A percentile compares a stretch with the other conserved stretches of the same genome.
Evolutionary conservation across 1,140 invertebrate species (phyloP).

Genomic region (Calephelis virginiensis): DNA sequence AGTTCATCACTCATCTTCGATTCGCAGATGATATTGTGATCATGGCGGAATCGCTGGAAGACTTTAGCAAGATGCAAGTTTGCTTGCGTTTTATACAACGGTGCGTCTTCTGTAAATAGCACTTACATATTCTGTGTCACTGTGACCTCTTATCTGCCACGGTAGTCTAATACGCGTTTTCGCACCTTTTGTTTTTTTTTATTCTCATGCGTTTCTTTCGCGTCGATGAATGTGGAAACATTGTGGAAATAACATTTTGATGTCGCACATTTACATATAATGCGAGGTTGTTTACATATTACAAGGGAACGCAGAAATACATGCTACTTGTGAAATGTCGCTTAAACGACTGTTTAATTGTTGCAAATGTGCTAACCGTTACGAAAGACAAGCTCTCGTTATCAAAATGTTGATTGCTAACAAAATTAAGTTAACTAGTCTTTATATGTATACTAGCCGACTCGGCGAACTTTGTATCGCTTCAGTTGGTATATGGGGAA

Average conservation of each 20-base stretch:
- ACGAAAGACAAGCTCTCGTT: background rate
- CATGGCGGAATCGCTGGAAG: too few species aligned
- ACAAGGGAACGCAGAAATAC: background rate
- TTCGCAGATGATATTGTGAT: too few species aligned
- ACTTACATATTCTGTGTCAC: background rate
- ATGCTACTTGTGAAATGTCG: background rate
- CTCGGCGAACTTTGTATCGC: too few species aligned
- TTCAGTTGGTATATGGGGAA: too few species aligned
- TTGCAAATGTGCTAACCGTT: background rate
- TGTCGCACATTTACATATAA: constrained; percentile 11
- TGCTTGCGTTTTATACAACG: too few species aligned
- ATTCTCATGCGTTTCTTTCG: constrained; percentile 1
- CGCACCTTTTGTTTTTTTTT: constrained; percentile 1
- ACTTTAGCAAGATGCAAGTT: too few species aligned
- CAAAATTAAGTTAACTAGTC: too few species aligned
- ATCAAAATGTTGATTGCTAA: too few species aligned
- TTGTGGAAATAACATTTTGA: constrained; percentile 11
- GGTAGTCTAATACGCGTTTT: constrained; percentile 5
- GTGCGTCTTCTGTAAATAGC: too few species aligned
- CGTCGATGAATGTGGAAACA: constrained; percentile 5
- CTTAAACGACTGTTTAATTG: constrained; percentile 6
- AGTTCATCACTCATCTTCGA: too few species aligned
- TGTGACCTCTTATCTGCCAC: background rate
- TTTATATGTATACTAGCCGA: too few species aligned
- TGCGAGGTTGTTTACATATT: constrained; percentile 9